These are phyloP conservation scores for Apantesis nais DNA, from an alignment of 2,888 invertebrate genomes.

Conservation along the genomic window DNA sequence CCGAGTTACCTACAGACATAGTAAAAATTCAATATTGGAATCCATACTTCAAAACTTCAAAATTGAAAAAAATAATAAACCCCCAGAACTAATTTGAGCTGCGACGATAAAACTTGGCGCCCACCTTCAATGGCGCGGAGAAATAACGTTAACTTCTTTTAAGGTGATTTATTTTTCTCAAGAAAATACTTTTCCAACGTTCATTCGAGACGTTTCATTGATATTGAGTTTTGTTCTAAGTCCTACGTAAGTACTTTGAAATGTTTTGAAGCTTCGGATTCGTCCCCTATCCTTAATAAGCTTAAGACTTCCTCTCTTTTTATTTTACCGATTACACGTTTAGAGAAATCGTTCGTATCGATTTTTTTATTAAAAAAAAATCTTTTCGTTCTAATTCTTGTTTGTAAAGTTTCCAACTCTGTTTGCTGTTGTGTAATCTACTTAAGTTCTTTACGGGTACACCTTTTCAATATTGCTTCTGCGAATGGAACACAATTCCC, in stretches of 20 bases:
- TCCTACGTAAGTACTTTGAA: slow-evolving; percentile 71
- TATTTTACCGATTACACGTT: slow-evolving; percentile 66
- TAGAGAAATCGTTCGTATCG: slow-evolving; percentile 58
- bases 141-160: slow-evolving; percentile 72
- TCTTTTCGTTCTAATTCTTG: slow-evolving; percentile 49
- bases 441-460: slow-evolving; percentile 58
- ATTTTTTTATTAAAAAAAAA: slow-evolving; percentile 53
- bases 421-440: slow-evolving; percentile 70
- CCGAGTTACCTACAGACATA: slow-evolving; percentile 60
- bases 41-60: slow-evolving; percentile 79
- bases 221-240: slow-evolving; percentile 80
- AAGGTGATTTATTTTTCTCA: slow-evolving; percentile 79
- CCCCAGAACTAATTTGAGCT: slow-evolving; percentile 75
- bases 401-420: slow-evolving; percentile 59
- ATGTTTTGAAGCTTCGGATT: slow-evolving; percentile 67
- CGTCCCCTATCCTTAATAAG: slow-evolving; percentile 72
- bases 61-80: slow-evolving; percentile 67
- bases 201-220: slow-evolving; percentile 74
- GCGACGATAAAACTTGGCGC: slow-evolving; percentile 74
- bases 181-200: slow-evolving; percentile 72
- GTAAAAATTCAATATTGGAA: slow-evolving; percentile 82
- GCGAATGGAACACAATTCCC: slow-evolving; percentile 41
- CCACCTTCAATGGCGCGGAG: slow-evolving; percentile 70
- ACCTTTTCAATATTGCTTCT: slow-evolving; percentile 57
- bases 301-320: slow-evolving; percentile 61